Conservation (phyloP, 2,888 invertebrate genomes). For the Heliconius aoede region DNA sequence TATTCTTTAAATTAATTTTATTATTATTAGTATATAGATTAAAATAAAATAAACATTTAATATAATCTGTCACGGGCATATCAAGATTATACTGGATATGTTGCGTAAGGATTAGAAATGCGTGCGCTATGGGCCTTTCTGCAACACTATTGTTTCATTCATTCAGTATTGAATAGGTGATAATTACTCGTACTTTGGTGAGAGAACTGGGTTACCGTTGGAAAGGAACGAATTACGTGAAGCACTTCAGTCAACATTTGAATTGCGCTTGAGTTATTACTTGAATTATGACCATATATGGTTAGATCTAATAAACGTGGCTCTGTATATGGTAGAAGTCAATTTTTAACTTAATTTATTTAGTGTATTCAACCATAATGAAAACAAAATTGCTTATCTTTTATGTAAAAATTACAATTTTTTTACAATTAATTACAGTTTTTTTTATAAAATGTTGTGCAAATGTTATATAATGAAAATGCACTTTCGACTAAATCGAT, state of each 20-base stretch:
- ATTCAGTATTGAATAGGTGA: constrained; percentile 43
- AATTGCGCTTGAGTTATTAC: constrained; percentile 38
- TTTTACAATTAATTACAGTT: too few species aligned
- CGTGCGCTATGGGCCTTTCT: constrained; percentile 38
- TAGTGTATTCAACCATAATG: too few species aligned
- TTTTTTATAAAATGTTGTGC: neutral
- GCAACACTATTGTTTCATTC: constrained; percentile 44
- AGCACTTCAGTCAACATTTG: constrained; percentile 32
- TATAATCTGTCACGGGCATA: constrained; percentile 27
- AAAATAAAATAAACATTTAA: neutral
- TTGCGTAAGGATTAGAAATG: constrained; percentile 44
- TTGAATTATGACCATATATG: constrained; percentile 28
- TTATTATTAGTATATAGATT: neutral
- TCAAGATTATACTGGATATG: constrained; percentile 36
- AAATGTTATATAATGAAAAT: constrained; percentile 24
- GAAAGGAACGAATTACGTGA: constrained; percentile 38
- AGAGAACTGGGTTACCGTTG: constrained; percentile 43
- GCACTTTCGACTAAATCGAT: constrained; percentile 40
- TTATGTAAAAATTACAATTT: neutral
- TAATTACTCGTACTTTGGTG: constrained; percentile 43
- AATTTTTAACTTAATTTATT: constrained; percentile 7
- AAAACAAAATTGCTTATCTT: neutral
- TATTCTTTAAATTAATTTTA: neutral
- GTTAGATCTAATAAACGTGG: constrained; percentile 13
- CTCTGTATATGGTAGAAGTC: constrained; percentile 18